Evolutionary conservation across 2,888 invertebrate species (phyloP).

Genomic region (Dryococelus australis): DNA sequence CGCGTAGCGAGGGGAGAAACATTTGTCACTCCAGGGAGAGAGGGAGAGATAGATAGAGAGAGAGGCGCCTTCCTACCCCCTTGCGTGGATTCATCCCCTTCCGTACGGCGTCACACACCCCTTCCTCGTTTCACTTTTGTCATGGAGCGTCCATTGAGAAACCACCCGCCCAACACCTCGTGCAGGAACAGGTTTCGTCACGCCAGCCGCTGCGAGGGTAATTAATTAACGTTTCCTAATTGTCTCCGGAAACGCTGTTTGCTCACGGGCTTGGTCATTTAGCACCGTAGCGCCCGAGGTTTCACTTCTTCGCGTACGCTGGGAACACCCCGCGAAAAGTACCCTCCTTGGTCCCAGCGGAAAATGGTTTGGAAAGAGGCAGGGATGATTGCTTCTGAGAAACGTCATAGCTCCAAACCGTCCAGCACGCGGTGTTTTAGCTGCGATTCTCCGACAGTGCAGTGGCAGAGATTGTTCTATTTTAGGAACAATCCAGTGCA

Average conservation of each 20-base stretch:
- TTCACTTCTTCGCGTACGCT: background rate
- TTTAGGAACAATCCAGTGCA: no score
- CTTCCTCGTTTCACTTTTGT: background rate
- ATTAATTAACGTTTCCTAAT: background rate
- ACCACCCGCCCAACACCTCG: background rate
- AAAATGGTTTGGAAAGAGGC: background rate
- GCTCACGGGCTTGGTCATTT: background rate
- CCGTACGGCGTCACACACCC: background rate
- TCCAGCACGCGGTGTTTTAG: no score
- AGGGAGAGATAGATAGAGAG: background rate
- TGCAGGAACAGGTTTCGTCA: background rate
- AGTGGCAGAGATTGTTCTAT: no score
- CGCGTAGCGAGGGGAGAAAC: no score
- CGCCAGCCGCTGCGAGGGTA: background rate
- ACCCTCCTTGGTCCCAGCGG: background rate
- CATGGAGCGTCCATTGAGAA: background rate
- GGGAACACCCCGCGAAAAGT: background rate
- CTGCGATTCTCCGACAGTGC: no score
- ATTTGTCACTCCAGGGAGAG: no score
- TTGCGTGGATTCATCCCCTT: background rate
- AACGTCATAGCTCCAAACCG: background rate
- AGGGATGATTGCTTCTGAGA: background rate
- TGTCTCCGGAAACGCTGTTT: background rate
- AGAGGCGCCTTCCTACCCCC: background rate
- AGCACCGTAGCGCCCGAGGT: background rate